Evolutionary conservation across 2,797 vertebrate species (phyloP).

Genomic region (Otus scops): DNA sequence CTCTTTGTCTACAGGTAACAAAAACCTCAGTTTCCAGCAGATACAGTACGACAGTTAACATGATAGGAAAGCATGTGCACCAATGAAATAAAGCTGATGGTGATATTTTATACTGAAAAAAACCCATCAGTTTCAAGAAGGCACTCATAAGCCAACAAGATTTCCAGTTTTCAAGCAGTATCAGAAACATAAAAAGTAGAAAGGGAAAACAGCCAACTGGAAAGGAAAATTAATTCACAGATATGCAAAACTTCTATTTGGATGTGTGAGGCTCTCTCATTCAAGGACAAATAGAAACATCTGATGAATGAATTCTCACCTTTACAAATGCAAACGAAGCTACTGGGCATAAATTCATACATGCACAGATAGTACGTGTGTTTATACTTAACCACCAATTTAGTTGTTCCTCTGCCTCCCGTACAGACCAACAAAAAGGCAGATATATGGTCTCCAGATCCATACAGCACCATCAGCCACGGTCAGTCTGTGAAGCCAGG

Average conservation of each 20-base stretch:
- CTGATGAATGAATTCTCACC: not conserved
- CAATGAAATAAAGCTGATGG: not conserved
- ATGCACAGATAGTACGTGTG: accelerated
- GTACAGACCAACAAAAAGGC: not conserved
- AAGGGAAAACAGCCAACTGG: not conserved
- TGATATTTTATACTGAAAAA: not conserved
- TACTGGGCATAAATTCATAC: not conserved
- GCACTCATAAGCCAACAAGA: not conserved
- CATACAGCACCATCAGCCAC: accelerated
- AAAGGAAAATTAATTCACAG: not conserved
- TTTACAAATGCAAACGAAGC: not conserved
- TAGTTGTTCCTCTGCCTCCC: not conserved
- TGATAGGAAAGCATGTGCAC: not conserved
- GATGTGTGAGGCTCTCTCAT: accelerated
- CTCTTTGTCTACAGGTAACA: slow-evolving; percentile 56
- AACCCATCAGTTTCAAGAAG: not conserved
- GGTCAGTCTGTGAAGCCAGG: not conserved
- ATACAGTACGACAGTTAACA: slow-evolving; percentile 10
- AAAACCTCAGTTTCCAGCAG: slow-evolving; percentile 43
- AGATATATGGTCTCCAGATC: not conserved
- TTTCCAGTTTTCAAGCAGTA: not conserved
- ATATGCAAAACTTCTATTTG: not conserved
- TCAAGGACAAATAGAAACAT: not conserved
- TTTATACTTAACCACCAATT: not conserved
- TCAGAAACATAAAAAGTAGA: not conserved